phyloP scores from a whole-genome alignment of 1,140 invertebrate species.

The Neotoxoptera formosana region DNA sequence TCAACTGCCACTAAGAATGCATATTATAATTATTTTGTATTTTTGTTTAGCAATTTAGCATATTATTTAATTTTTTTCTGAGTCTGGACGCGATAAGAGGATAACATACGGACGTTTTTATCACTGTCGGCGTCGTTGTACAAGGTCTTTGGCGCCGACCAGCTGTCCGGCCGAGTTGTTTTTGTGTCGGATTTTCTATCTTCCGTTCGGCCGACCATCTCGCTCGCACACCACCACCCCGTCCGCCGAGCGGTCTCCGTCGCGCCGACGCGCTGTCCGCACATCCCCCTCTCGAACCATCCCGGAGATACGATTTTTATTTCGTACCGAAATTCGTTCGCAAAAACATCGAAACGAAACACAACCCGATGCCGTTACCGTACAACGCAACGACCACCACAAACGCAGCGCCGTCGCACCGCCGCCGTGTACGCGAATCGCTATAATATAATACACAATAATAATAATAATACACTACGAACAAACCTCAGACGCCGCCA shows the following conservation, averaged over 20 bases:
- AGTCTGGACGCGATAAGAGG: neutral
- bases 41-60: too few species aligned
- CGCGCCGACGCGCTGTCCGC: constrained; percentile 17
- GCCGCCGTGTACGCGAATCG: neutral
- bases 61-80: too few species aligned
- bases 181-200: constrained; percentile 52
- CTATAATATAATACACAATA: neutral
- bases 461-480: neutral
- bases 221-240: neutral
- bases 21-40: too few species aligned
- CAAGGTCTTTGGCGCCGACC: constrained; percentile 32
- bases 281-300: constrained; percentile 3
- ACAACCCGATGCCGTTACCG: neutral
- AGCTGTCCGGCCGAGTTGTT: constrained; percentile 38
- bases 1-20: too few species aligned
- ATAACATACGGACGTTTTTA: neutral
- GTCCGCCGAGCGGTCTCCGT: neutral
- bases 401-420: neutral
- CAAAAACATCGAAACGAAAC: neutral
- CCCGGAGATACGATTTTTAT: constrained; percentile 41
- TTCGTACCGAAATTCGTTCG: constrained; percentile 43
- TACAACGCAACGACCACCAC: too few species aligned
- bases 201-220: neutral
- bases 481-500: neutral
- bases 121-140: neutral